Evolutionary conservation across 2,113 vertebrate genomes (phyloP).

Genomic region (Misgurnus mizolepis): DNA sequence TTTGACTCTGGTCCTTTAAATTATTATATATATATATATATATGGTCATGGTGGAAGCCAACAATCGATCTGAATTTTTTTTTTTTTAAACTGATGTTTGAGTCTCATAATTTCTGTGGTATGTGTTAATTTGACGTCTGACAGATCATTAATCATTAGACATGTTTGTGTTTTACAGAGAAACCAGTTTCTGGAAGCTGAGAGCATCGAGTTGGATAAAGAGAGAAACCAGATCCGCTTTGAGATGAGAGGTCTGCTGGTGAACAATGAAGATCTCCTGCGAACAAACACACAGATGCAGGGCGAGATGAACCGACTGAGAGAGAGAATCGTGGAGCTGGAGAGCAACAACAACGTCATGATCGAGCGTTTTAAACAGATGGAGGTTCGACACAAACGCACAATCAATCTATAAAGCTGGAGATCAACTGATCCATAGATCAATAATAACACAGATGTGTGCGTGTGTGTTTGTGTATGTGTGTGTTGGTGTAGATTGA

Average conservation of each 20-base stretch:
- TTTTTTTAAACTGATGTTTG: no score
- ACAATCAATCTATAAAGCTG: not conserved
- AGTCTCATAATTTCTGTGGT: no score
- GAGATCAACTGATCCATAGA: not conserved
- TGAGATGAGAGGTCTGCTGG: conserved; percentile 75
- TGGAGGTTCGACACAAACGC: conserved; percentile 67
- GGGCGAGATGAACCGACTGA: conserved; percentile 70
- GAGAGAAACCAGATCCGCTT: conserved; percentile 78
- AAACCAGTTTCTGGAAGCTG: conserved; percentile 79
- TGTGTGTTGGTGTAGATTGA: conserved; percentile 62
- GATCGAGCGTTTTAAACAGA: conserved; percentile 60
- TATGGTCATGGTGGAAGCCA: no score
- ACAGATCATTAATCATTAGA: no score
- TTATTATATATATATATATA: no score
- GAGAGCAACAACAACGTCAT: conserved; percentile 64
- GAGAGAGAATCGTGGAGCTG: conserved; percentile 70
- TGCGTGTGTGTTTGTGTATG: conserved; percentile 21
- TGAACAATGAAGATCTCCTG: conserved; percentile 77
- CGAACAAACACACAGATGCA: conserved; percentile 71
- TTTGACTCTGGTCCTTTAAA: no score
- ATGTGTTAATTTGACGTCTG: no score
- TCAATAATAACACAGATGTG: not conserved
- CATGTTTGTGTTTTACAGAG: conserved; percentile 60
- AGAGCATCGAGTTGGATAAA: conserved; percentile 77
- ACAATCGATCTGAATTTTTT: no score